phyloP scores from a whole-genome alignment of 2,888 invertebrate genomes.

The Apamea epomidion region DNA sequence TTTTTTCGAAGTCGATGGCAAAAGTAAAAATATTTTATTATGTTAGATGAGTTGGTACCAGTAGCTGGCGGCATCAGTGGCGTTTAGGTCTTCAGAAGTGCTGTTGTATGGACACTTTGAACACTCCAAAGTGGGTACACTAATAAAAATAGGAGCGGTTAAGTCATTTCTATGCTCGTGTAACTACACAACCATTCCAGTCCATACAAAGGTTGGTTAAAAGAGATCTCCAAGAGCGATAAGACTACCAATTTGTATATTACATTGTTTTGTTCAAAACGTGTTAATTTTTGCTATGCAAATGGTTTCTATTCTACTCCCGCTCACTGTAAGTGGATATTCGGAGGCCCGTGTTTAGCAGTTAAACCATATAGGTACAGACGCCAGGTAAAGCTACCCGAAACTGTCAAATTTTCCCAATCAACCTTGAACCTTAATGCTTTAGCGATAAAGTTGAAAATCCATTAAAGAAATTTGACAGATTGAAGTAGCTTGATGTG shows the following conservation, averaged over 20 bases:
- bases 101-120: background rate
- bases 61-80: background rate
- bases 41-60: background rate
- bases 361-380: background rate
- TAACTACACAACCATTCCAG: background rate
- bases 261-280: conserved; percentile 31
- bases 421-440: too few species aligned
- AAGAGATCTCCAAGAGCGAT: conserved; percentile 23
- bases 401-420: too few species aligned
- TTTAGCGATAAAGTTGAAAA: too few species aligned
- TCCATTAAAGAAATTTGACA: too few species aligned
- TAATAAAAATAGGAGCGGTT: background rate
- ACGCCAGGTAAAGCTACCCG: too few species aligned
- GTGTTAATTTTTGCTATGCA: conserved; percentile 35
- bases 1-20: background rate
- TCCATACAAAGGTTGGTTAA: background rate
- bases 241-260: conserved; percentile 21
- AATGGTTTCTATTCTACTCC: conserved; percentile 23
- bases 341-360: background rate
- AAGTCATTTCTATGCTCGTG: background rate
- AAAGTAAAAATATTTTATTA: background rate
- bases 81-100: background rate
- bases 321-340: background rate
- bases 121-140: background rate
- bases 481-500: too few species aligned